These are phyloP conservation scores for Reticulitermes lucifugus DNA, from an alignment of 2,888 invertebrate species.

Conservation along the genomic window DNA sequence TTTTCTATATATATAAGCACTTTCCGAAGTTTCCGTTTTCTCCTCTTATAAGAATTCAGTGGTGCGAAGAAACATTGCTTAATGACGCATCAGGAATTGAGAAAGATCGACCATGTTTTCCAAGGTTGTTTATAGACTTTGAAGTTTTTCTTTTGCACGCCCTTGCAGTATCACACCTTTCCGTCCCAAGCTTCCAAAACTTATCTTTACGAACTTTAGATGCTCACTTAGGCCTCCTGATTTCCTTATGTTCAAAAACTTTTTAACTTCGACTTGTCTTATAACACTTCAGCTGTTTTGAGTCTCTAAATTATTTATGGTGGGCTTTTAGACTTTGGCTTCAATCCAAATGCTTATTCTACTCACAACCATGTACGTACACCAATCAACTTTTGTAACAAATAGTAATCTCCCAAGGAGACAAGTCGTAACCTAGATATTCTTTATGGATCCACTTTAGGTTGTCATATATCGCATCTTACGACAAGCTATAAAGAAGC, in stretches of 20 bases:
- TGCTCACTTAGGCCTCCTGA: slow-evolving; percentile 16
- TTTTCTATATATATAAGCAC: slow-evolving; percentile 21
- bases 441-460: slow-evolving; percentile 16
- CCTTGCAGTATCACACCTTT: background rate
- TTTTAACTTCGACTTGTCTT: slow-evolving; percentile 13
- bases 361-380: background rate
- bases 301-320: slow-evolving; percentile 5
- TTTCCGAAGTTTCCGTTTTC: background rate
- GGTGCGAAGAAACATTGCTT: slow-evolving; percentile 25
- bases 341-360: background rate
- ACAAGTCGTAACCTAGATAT: slow-evolving; percentile 12
- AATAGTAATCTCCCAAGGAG: background rate
- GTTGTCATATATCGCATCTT: background rate
- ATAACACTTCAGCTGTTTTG: slow-evolving; percentile 18
- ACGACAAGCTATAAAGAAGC: background rate
- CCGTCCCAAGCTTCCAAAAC: background rate
- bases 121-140: background rate
- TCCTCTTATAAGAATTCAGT: slow-evolving; percentile 22
- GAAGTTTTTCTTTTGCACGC: background rate
- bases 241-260: slow-evolving; percentile 31
- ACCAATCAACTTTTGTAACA: slow-evolving; percentile 3
- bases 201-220: background rate
- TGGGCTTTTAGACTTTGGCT: slow-evolving; percentile 4
- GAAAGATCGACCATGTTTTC: slow-evolving; percentile 28
- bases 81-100: slow-evolving; percentile 24